Evolutionary conservation across 1,140 invertebrate species (phyloP).

Genomic region (Drosophila oshimai): DNA sequence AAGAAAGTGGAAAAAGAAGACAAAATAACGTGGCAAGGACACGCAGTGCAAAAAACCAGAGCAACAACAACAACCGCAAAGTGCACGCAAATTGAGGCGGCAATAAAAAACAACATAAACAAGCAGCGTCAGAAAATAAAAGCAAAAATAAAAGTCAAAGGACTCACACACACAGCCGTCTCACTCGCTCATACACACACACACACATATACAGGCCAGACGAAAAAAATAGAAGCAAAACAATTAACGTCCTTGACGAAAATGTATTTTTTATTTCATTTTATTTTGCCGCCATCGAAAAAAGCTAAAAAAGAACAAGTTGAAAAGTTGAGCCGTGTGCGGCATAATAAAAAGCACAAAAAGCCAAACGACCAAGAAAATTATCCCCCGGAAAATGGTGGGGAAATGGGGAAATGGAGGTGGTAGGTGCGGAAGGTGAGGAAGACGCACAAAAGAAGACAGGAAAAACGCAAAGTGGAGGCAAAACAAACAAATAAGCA

Average conservation of each 20-base stretch:
- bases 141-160: slow-evolving; percentile 76
- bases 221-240: slow-evolving; percentile 81
- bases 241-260: slow-evolving; percentile 81
- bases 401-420: not conserved
- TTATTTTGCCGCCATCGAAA: slow-evolving; percentile 57
- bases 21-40: slow-evolving; percentile 71
- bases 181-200: slow-evolving; percentile 1
- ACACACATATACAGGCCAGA: slow-evolving; percentile 26
- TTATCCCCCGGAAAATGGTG: slow-evolving; percentile 31
- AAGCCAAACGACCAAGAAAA: slow-evolving; percentile 60
- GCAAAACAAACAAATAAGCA: slow-evolving; percentile 74
- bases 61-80: slow-evolving; percentile 50
- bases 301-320: slow-evolving; percentile 64
- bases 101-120: slow-evolving; percentile 68
- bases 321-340: slow-evolving; percentile 65
- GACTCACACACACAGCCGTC: slow-evolving; percentile 26
- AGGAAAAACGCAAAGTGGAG: slow-evolving; percentile 37
- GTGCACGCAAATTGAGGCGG: slow-evolving; percentile 74
- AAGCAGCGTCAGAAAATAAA: slow-evolving; percentile 45
- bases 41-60: slow-evolving; percentile 51
- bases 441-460: slow-evolving; percentile 44
- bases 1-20: slow-evolving; percentile 56
- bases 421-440: not conserved
- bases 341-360: slow-evolving; percentile 62
- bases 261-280: slow-evolving; percentile 66